phyloP scores from a whole-genome alignment of 2,113 vertebrate species.

The Peucedramus taeniatus region DNA sequence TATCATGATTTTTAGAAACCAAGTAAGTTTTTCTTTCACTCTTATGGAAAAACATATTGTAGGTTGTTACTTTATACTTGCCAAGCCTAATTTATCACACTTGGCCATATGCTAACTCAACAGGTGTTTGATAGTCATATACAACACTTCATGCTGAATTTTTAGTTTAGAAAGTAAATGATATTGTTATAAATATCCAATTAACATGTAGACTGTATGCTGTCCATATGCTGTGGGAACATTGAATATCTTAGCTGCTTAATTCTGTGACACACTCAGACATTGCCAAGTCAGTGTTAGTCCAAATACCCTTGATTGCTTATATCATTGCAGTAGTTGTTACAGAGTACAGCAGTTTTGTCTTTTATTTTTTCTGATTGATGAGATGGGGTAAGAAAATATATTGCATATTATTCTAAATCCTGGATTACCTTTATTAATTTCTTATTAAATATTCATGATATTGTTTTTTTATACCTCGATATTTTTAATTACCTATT shows the following conservation, averaged over 20 bases:
- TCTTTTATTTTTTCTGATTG: not conserved
- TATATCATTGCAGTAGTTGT: not conserved
- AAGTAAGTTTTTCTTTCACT: conserved; percentile 76
- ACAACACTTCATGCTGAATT: not conserved
- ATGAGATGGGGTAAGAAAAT: not conserved
- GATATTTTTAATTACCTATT: not conserved
- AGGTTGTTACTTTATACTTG: not conserved
- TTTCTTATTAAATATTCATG: not conserved
- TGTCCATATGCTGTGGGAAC: not conserved
- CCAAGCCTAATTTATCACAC: not conserved
- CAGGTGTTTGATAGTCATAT: not conserved
- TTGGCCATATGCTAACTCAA: not conserved
- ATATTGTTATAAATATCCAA: not conserved
- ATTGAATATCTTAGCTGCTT: not conserved
- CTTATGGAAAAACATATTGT: not conserved
- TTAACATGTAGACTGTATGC: not conserved
- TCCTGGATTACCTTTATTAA: not conserved
- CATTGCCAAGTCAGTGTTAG: not conserved
- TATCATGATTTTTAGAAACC: conserved; percentile 98
- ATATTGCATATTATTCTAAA: not conserved
- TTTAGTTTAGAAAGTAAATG: not conserved
- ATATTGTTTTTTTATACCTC: not conserved
- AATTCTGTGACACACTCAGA: not conserved
- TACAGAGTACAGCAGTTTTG: not conserved
- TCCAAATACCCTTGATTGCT: not conserved